phyloP scores from a whole-genome alignment of 1,140 invertebrate species.

The Pomacea maculata region DNA sequence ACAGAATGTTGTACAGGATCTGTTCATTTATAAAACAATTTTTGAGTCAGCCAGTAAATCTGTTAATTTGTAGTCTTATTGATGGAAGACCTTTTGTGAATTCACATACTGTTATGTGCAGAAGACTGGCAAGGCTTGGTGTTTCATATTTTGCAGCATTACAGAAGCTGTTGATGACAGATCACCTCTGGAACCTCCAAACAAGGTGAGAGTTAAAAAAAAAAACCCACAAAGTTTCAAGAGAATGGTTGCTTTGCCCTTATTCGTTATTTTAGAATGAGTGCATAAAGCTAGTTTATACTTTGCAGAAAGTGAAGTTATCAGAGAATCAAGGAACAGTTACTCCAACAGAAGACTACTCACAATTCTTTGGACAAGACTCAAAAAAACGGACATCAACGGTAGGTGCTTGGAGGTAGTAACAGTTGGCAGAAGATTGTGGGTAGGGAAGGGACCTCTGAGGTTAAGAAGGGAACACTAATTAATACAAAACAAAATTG shows the following conservation, averaged over 20 bases:
- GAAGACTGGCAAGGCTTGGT: neutral
- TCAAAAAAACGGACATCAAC: neutral
- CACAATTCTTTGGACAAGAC: conserved; percentile 5
- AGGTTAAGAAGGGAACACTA: neutral
- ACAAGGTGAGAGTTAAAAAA: conserved; percentile 27
- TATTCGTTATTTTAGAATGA: neutral
- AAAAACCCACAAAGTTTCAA: neutral
- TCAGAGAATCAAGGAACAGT: conserved; percentile 11
- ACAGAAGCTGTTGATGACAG: conserved; percentile 33
- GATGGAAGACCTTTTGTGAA: no score
- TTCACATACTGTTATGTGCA: neutral
- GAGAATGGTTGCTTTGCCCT: neutral
- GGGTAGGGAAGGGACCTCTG: neutral
- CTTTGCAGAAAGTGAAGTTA: conserved; percentile 38
- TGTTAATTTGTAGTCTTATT: no score
- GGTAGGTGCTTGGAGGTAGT: neutral
- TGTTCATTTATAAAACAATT: no score
- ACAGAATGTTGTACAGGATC: no score
- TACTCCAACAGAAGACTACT: conserved; percentile 50
- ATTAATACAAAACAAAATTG: no score
- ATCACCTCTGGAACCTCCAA: conserved; percentile 35
- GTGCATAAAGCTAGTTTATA: conserved; percentile 3
- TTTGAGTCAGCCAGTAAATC: no score
- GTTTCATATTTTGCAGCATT: conserved; percentile 30
- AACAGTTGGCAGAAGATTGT: neutral